Base-by-base conservation (phyloP, 1,140 invertebrate species). In the Drosophila nasuta region DNA sequence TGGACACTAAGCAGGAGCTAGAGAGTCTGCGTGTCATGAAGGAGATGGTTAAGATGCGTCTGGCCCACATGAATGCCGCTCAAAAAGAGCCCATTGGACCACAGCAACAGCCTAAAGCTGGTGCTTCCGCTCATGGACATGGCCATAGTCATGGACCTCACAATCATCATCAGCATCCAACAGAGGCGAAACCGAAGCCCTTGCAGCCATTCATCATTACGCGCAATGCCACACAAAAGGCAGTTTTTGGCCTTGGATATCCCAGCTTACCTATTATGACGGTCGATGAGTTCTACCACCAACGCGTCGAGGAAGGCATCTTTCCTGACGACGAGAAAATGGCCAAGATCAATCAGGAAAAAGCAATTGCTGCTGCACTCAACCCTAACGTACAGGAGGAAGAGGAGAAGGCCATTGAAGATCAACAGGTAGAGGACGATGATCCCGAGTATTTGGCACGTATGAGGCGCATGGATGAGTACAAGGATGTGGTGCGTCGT, bases 161-260 rank as follows among this genome's bases (percentile, higher is more conserved):
- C 71, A 68, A 77, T 25, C 69, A 64, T 49, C 56, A 82, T 54
- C 63, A 79, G 48, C 20, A 25, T 4, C 73, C 75, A 8, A 57
- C 46, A 1, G 41, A 48, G 46, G 2, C 93, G 11, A 74, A 93
- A 49, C 72, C 91, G 15, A 89, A 92, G n/a, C 95, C 96, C 4
- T 89, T 98, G n/a, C 95, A 96, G 92, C 97, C 98, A 0, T 97
- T 99, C 69, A 98, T 99, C 56, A 97, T 99, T 30, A 98, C 98
- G 0, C 95, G 96, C 82, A 96, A 98, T 93, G 95, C 95, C 41
- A 70, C 97, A 0, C 98, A 99, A 93, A 99, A 99, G 93, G 95
- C 97, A 72, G 97, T 99, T 2, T 99, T 96, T 93, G 99, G 99
- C 5, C 93, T 96, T 43, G 99, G 98, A 0, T 99, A 99, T 94